Base-by-base conservation (phyloP, 2,797 vertebrate species). In the Pampus argenteus region DNA sequence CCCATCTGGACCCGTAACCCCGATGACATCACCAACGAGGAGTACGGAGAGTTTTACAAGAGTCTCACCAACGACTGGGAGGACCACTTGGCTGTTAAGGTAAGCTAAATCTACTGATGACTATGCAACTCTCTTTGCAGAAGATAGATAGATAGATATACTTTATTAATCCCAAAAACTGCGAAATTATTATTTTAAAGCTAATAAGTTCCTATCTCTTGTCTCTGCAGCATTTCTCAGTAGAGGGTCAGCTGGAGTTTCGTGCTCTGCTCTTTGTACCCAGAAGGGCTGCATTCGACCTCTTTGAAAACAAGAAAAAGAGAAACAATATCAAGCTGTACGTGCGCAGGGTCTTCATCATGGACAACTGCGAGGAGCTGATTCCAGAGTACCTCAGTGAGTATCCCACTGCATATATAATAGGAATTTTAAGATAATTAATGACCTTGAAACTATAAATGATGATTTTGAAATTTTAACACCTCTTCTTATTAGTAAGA, bases 31-130 rank as follows among this genome's bases (percentile, higher is more conserved):
- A 96, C 96, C 8, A 97, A 96, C 15, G 97, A 98, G 0, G 97
- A 98, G 54, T 98, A 98, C 0, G 97, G 96, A 0, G 97, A 98
- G 26, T 98, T 98, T 81, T 98, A 98, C 74, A 98, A 98, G 92
- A 98, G 97, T 78, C 86, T 98, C 3, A 98, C 97, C 66, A 99
- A 99, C 0, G 98, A 99, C 69, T 99, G 98, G 98, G 98, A 99
- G 74, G 98, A 99, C 29, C 98, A 99, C 44, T 49, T 97, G 75
- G 97, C 97, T 6, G 96, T 98, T 25, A 98, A 98, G 89, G 94
- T 98, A 60, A 68, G 23, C 25, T 20, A 20, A 82, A 91, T 50
- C 5, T 31, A 28, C 13, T 26, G 9, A 8, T 5, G 2, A 60
- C 6, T 22, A 6, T 5, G 5, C 3, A 2, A 15, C 15, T n/a